Conservation (phyloP, 2,113 vertebrate genomes). For the Tachycineta bicolor region DNA sequence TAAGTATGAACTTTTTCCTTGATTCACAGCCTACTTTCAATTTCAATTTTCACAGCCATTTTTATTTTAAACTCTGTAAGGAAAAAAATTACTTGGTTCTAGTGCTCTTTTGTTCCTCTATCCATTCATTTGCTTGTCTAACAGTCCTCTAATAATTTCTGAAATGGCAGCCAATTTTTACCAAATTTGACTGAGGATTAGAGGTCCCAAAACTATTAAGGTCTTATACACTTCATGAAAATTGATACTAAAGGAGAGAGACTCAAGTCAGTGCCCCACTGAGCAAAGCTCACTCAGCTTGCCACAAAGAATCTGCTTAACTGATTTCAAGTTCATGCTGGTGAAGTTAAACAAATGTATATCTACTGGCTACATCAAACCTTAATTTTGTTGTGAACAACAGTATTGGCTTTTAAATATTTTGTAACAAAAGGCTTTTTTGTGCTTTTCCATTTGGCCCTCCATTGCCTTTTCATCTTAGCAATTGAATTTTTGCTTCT, state of each 20-base stretch:
- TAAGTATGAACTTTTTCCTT: neutral
- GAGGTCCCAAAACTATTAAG: constrained; percentile 57
- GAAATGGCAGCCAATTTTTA: constrained; percentile 37
- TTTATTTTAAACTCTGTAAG: neutral
- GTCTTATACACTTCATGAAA: constrained; percentile 2
- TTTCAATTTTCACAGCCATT: neutral
- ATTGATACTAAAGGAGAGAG: constrained; percentile 28
- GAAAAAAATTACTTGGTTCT: neutral
- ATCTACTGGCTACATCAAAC: neutral
- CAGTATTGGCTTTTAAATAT: neutral
- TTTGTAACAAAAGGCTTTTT: neutral
- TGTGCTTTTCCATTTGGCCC: neutral
- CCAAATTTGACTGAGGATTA: constrained; percentile 61
- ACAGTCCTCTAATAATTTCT: constrained; percentile 17
- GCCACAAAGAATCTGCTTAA: neutral
- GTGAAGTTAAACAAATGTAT: neutral
- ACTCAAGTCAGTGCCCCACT: neutral
- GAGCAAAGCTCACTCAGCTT: constrained; percentile 14
- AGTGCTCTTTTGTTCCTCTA: neutral
- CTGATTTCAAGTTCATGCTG: neutral
- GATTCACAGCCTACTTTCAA: neutral
- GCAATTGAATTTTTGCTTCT: neutral
- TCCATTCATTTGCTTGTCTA: neutral
- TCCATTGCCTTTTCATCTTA: neutral
- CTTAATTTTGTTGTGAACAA: neutral